phyloP scores from a whole-genome alignment of 1,140 invertebrate species.

The Sycophila sp. region DNA sequence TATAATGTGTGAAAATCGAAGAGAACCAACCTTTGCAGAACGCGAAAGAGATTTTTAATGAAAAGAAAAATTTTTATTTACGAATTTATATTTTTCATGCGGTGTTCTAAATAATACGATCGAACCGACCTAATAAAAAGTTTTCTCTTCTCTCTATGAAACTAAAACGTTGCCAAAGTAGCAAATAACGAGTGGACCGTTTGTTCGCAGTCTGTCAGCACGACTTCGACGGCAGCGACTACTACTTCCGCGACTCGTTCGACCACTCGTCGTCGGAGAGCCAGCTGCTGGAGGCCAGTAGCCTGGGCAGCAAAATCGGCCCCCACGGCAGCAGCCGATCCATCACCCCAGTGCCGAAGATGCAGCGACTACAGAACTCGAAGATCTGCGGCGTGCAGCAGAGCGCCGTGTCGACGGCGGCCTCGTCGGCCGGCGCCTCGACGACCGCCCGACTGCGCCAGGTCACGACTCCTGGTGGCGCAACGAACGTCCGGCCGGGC shows the following conservation, averaged over 20 bases:
- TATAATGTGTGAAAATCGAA: no score
- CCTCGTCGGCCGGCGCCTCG: conserved; percentile 17
- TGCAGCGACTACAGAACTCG: conserved; percentile 68
- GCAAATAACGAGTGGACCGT: no score
- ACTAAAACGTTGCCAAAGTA: no score
- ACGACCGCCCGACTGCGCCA: conserved; percentile 30
- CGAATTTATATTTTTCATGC: no score
- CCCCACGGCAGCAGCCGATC: conserved; percentile 60
- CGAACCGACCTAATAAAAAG: not conserved
- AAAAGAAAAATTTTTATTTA: no score
- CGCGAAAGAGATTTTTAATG: no score
- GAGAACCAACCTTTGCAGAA: no score
- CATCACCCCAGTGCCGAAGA: conserved; percentile 67
- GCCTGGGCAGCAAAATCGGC: not conserved
- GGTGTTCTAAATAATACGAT: no score
- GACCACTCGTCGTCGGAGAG: conserved; percentile 82
- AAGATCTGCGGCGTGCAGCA: conserved; percentile 56
- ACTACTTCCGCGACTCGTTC: conserved; percentile 79
- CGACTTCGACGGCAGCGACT: conserved; percentile 68
- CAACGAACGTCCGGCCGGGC: not conserved
- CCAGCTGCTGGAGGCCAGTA: conserved; percentile 68
- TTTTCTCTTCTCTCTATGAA: not conserved
- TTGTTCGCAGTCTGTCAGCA: conserved; percentile 53
- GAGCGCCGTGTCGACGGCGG: not conserved
- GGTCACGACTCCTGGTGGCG: conserved; percentile 40